Conservation (phyloP, 2,113 vertebrate species). For the Cyphomyrus discorhynchus region DNA sequence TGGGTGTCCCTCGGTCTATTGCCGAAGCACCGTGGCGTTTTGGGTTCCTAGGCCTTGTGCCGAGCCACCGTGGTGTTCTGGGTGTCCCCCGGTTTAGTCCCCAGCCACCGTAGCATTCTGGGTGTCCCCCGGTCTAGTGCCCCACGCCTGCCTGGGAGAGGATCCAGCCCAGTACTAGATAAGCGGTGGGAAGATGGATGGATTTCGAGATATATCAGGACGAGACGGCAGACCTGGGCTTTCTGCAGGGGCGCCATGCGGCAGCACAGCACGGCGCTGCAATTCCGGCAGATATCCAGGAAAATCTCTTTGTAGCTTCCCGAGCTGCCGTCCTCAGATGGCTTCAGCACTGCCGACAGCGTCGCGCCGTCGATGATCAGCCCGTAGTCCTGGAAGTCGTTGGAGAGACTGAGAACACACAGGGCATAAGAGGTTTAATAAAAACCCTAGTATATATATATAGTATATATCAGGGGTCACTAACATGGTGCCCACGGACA, state of each 20-base stretch:
- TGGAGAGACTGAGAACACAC: constrained; percentile 66
- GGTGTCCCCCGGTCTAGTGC: neutral
- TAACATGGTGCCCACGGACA: too few species aligned
- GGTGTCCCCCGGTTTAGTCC: neutral
- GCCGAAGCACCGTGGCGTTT: neutral
- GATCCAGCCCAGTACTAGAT: neutral
- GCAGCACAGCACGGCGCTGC: constrained; percentile 92
- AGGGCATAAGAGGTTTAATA: neutral
- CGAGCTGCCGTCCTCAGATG: constrained; percentile 70
- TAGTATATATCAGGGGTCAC: too few species aligned
- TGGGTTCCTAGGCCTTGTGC: too few species aligned
- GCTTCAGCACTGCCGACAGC: constrained; percentile 85
- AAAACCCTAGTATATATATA: neutral
- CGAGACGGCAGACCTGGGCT: constrained; percentile 70
- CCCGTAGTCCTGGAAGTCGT: constrained; percentile 82
- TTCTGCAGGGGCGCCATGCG: constrained; percentile 97
- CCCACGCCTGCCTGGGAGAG: neutral
- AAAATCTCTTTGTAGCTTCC: constrained; percentile 88
- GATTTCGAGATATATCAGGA: neutral
- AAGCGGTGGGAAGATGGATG: neutral
- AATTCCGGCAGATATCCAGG: constrained; percentile 91
- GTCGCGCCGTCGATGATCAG: constrained; percentile 94
- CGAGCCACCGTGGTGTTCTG: neutral
- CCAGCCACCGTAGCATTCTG: neutral
- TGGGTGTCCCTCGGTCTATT: neutral